A percentile compares a stretch with the other conserved stretches of the same genome.
Conservation (phyloP, 2,113 vertebrate species). For the Actenoides hombroni region DNA sequence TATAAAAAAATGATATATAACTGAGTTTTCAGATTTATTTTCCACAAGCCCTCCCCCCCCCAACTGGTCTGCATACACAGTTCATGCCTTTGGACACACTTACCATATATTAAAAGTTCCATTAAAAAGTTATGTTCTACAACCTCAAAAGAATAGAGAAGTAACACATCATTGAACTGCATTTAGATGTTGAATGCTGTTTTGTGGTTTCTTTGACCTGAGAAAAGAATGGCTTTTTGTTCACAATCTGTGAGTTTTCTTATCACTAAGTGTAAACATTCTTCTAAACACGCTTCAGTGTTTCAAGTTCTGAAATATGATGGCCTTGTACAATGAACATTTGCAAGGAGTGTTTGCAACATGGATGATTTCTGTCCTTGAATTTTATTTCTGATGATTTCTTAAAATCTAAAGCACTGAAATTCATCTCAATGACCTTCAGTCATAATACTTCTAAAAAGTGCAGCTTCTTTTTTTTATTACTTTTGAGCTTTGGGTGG, state of each 20-base stretch:
- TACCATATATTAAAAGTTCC: background rate
- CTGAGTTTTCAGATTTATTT: background rate
- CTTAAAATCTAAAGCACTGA: background rate
- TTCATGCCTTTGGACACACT: background rate
- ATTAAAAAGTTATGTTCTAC: background rate
- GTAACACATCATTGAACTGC: background rate
- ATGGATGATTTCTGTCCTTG: background rate
- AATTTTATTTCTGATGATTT: background rate
- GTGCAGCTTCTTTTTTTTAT: too few relatives aligned
- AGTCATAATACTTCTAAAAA: background rate
- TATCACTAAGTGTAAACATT: conserved; percentile 1
- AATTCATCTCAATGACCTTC: background rate
- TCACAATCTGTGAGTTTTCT: conserved; percentile 12
- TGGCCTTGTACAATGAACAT: conserved; percentile 9
- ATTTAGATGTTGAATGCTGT: background rate
- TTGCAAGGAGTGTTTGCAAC: background rate
- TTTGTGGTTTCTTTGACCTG: conserved; percentile 38
- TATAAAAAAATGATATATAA: background rate
- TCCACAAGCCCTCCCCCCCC: too few relatives aligned
- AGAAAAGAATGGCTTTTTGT: conserved; percentile 56
- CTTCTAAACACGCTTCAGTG: conserved; percentile 2
- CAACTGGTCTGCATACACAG: background rate
- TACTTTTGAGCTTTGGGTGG: background rate
- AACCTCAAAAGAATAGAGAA: background rate
- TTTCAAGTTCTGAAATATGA: conserved; percentile 31